Conservation (phyloP, 2,113 vertebrate genomes). For the Dascyllus trimaculatus region DNA sequence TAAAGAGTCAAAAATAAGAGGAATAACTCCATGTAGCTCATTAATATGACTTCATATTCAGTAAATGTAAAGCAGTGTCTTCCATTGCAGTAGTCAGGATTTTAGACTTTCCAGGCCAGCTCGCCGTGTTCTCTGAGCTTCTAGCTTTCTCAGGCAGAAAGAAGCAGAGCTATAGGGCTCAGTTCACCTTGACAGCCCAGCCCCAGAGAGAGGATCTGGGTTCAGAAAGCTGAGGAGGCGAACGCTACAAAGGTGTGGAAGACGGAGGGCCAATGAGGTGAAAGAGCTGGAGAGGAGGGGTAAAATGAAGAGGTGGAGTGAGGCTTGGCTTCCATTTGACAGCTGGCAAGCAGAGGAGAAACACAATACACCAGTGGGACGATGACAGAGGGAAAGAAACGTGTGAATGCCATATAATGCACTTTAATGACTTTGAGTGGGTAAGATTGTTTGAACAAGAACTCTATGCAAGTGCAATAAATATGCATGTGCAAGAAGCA, state of each 20-base stretch:
- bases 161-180: slow-evolving; percentile 37
- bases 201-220: slow-evolving; percentile 63
- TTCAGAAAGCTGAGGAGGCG: slow-evolving; percentile 54
- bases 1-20: slow-evolving; percentile 9
- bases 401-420: slow-evolving; percentile 32
- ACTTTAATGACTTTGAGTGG: slow-evolving; percentile 40
- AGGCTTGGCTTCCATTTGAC: slow-evolving; percentile 58
- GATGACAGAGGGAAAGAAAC: slow-evolving; percentile 37
- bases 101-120: slow-evolving; percentile 19
- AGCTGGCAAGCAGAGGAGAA: slow-evolving; percentile 61
- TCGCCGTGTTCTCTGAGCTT: slow-evolving; percentile 28
- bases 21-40: neutral
- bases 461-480: slow-evolving; percentile 7
- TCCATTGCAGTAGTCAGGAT: slow-evolving; percentile 20
- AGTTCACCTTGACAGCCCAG: slow-evolving; percentile 69
- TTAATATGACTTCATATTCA: slow-evolving; percentile 2
- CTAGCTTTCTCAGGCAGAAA: slow-evolving; percentile 48
- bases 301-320: slow-evolving; percentile 44
- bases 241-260: slow-evolving; percentile 45
- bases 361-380: slow-evolving; percentile 47
- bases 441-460: slow-evolving; percentile 30
- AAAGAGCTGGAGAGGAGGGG: slow-evolving; percentile 44
- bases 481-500: slow-evolving; percentile 7
- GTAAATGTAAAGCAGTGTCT: slow-evolving; percentile 25
- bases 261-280: slow-evolving; percentile 35